Percentiles rank a stretch among this genome's conserved stretches.
phyloP scores from a whole-genome alignment of 2,888 invertebrate species.

The Diaphora mendica region DNA sequence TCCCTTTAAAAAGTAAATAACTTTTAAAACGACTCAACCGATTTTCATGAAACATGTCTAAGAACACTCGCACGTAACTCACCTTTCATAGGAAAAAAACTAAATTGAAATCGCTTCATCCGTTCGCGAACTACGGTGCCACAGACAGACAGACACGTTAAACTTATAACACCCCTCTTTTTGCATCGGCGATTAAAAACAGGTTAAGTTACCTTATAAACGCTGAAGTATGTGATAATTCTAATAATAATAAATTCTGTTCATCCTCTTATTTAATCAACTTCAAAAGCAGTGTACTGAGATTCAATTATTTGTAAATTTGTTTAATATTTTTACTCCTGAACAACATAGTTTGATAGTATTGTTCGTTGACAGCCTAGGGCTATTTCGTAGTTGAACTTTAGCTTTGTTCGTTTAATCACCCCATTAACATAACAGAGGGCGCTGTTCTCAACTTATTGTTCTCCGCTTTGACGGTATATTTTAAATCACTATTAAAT shows the following conservation, averaged over 20 bases:
- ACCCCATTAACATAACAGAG: conserved; percentile 51
- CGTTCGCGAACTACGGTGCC: no score
- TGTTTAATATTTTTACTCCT: conserved; percentile 25
- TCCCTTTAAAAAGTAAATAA: no score
- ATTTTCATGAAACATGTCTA: no score
- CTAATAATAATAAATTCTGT: background rate
- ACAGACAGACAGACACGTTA: no score
- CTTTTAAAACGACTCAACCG: no score
- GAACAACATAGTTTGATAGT: conserved; percentile 15
- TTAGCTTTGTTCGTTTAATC: conserved; percentile 51
- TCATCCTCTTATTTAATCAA: conserved; percentile 17
- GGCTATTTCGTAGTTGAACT: conserved; percentile 48
- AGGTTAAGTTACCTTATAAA: conserved; percentile 17
- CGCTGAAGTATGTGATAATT: background rate
- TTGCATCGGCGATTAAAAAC: no score
- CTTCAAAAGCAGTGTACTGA: conserved; percentile 30
- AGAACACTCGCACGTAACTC: no score
- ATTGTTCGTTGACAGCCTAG: conserved; percentile 40
- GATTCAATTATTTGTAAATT: conserved; percentile 42
- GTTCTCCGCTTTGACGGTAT: conserved; percentile 29
- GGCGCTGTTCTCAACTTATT: conserved; percentile 44
- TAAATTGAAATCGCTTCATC: no score
- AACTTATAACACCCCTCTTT: no score
- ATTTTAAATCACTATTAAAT: conserved; percentile 27
- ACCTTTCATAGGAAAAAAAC: no score